Conservation (phyloP, 2,797 vertebrate species). For the Odontamblyopus lacepedii region DNA sequence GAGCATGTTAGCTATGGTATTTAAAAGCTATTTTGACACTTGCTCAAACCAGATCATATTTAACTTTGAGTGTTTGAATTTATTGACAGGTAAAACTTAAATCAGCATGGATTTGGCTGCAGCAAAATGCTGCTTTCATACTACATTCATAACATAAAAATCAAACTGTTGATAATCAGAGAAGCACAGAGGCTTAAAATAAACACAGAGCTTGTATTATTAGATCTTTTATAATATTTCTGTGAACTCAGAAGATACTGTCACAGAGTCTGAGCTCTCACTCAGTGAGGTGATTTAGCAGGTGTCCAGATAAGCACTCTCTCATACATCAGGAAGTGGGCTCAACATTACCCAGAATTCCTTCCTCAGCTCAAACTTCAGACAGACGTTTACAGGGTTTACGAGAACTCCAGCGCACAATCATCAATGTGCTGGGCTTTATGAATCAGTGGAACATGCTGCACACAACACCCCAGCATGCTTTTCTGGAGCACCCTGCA, state of each 20-base stretch:
- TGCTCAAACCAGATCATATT: constrained; percentile 74
- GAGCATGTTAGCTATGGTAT: constrained; percentile 70
- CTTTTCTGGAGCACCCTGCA: constrained; percentile 59
- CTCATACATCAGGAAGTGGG: constrained; percentile 62
- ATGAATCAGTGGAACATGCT: constrained; percentile 79
- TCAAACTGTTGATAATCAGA: constrained; percentile 37
- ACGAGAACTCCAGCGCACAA: constrained; percentile 77
- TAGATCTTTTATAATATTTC: constrained; percentile 13
- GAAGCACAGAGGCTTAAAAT: neutral
- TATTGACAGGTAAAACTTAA: constrained; percentile 55
- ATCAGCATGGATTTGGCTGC: constrained; percentile 65
- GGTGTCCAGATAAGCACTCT: constrained; percentile 45
- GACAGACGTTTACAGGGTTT: constrained; percentile 57
- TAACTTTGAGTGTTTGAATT: constrained; percentile 63
- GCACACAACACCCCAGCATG: constrained; percentile 71
- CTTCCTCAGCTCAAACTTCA: constrained; percentile 48
- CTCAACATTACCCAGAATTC: constrained; percentile 66
- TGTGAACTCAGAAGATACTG: constrained; percentile 22
- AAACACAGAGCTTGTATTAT: neutral
- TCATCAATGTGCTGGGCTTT: constrained; percentile 74
- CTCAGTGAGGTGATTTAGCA: constrained; percentile 60
- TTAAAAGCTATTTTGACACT: constrained; percentile 77
- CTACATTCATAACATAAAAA: constrained; percentile 63
- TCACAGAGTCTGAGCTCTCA: constrained; percentile 44
- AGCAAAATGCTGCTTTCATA: constrained; percentile 55